Evolutionary conservation across 2,797 vertebrate genomes (phyloP).

Genomic region (Carapus acus): DNA sequence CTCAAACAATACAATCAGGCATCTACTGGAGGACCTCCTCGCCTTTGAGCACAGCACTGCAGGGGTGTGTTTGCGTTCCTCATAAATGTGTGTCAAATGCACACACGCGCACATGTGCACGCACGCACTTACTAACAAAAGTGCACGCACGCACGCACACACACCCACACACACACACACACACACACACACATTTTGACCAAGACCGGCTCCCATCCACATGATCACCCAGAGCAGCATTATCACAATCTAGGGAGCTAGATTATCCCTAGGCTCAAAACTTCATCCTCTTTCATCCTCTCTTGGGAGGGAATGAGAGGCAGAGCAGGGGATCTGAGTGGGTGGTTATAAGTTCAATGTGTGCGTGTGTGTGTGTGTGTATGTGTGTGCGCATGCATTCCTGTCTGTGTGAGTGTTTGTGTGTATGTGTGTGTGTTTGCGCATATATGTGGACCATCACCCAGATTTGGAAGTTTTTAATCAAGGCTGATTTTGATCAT

Average conservation of each 20-base stretch:
- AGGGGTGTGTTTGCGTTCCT: neutral
- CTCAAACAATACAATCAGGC: slow-evolving; percentile 35
- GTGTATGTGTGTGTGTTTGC: neutral
- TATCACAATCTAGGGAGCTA: slow-evolving; percentile 71
- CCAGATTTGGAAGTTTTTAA: slow-evolving; percentile 61
- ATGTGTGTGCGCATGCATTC: neutral
- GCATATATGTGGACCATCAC: slow-evolving; percentile 35
- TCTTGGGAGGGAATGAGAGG: slow-evolving; percentile 60
- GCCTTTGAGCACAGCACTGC: slow-evolving; percentile 29
- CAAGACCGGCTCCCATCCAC: slow-evolving; percentile 39
- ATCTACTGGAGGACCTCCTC: slow-evolving; percentile 36
- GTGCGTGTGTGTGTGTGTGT: neutral
- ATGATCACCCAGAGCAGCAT: slow-evolving; percentile 65
- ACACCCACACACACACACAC: slow-evolving; percentile 11
- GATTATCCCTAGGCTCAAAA: slow-evolving; percentile 70
- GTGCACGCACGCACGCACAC: slow-evolving; percentile 6
- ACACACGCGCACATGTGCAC: neutral
- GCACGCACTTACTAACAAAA: slow-evolving; percentile 18
- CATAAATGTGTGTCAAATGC: neutral
- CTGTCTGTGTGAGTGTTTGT: too few relatives aligned
- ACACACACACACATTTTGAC: slow-evolving; percentile 20
- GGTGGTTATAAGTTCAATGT: neutral
- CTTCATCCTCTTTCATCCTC: slow-evolving; percentile 67
- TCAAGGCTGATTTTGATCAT: slow-evolving; percentile 70
- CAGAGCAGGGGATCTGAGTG: slow-evolving; percentile 25